phyloP scores from a whole-genome alignment of 2,888 invertebrate species.

The Drosophila quinaria region DNA sequence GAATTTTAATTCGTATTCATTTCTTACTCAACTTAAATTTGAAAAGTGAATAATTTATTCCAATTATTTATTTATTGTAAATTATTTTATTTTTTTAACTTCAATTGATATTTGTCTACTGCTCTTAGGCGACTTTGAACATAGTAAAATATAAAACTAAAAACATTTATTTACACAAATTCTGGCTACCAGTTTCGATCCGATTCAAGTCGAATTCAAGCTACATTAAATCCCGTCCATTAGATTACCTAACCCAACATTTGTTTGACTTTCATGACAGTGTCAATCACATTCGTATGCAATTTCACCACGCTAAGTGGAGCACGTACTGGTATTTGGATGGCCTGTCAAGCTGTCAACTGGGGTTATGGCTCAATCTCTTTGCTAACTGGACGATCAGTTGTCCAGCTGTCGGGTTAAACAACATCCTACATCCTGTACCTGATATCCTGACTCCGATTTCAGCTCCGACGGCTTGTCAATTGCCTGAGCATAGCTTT shows the following conservation, averaged over 20 bases:
- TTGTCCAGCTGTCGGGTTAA: not conserved
- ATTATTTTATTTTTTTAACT: too few relatives aligned
- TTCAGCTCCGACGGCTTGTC: not conserved
- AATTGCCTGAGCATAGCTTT: constrained; percentile 4
- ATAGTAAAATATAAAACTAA: too few relatives aligned
- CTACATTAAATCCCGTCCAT: not conserved
- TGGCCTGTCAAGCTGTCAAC: constrained; percentile 11
- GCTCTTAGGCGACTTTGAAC: too few relatives aligned
- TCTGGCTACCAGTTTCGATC: not conserved
- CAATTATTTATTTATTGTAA: too few relatives aligned
- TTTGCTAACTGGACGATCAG: not conserved
- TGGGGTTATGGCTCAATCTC: constrained; percentile 4
- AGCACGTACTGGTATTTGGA: not conserved
- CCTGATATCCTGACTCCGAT: constrained; percentile 1
- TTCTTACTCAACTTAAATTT: too few relatives aligned
- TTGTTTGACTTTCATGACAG: not conserved
- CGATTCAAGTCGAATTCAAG: not conserved
- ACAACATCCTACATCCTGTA: not conserved
- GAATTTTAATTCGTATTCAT: too few relatives aligned
- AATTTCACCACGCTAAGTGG: constrained; percentile 2
- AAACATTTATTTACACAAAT: too few relatives aligned
- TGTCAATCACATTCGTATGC: not conserved
- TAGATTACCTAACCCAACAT: not conserved
- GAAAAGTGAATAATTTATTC: too few relatives aligned
- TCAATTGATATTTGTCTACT: too few relatives aligned